Conservation (phyloP, 2,888 invertebrate genomes). For the Chrysina gloriosa region DNA sequence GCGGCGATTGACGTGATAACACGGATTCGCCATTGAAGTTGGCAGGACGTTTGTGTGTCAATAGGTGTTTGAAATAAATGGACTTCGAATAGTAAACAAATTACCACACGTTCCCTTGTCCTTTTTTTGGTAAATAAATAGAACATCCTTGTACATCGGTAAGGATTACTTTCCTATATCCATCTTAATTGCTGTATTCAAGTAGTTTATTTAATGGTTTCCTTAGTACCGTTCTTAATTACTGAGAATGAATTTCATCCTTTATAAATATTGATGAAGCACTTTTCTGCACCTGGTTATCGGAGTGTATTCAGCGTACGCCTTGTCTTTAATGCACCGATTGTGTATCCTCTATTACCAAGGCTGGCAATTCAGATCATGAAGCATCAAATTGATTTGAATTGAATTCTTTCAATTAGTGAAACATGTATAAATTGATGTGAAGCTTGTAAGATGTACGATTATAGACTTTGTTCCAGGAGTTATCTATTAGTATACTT, state of each 20-base stretch:
- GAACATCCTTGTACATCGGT: slow-evolving; percentile 30
- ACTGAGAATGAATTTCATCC: slow-evolving; percentile 31
- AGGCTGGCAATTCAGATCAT: background rate
- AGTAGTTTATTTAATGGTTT: slow-evolving; percentile 27
- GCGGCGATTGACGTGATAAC: slow-evolving; percentile 9
- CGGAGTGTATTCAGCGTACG: background rate
- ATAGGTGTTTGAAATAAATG: slow-evolving; percentile 32
- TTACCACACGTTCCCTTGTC: slow-evolving; percentile 1
- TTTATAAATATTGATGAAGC: slow-evolving; percentile 40
- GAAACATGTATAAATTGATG: background rate
- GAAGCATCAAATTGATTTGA: slow-evolving; percentile 3
- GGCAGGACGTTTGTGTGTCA: slow-evolving; percentile 12
- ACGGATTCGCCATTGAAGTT: background rate
- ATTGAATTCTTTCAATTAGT: background rate
- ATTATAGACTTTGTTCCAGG: background rate
- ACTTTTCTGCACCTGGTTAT: background rate
- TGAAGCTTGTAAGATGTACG: background rate
- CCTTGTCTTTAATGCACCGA: slow-evolving; percentile 21
- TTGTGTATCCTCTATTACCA: background rate
- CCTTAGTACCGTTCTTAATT: slow-evolving; percentile 26
- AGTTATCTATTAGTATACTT: no score
- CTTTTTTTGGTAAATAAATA: slow-evolving; percentile 27
- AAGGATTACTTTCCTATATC: slow-evolving; percentile 20
- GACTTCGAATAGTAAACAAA: slow-evolving; percentile 20
- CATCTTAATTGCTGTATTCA: slow-evolving; percentile 14